These are phyloP conservation scores for Charanyca ferruginea DNA, from an alignment of 2,888 invertebrate genomes.

Conservation along the genomic window DNA sequence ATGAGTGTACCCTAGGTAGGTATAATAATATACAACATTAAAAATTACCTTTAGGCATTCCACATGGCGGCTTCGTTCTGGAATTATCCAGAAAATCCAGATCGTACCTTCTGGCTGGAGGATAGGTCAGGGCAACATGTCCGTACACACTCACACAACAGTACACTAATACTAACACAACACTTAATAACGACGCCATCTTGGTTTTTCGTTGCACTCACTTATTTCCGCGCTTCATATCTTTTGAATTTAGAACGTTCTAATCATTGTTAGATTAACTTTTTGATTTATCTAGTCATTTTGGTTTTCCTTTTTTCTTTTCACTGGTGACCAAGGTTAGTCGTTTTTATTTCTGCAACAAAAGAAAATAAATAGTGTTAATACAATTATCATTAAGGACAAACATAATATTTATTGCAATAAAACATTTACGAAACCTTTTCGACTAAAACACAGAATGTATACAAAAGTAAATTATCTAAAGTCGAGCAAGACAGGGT, in stretches of 20 bases:
- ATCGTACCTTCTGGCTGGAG: slow-evolving; percentile 96
- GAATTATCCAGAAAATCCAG: slow-evolving; percentile 98
- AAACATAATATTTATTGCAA: too few species aligned
- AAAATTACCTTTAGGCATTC: slow-evolving; percentile 97
- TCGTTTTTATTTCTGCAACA: slow-evolving; percentile 56
- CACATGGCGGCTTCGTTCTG: slow-evolving; percentile 97
- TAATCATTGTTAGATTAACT: slow-evolving; percentile 54
- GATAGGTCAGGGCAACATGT: slow-evolving; percentile 97
- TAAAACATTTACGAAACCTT: background rate
- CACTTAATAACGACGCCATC: slow-evolving; percentile 75
- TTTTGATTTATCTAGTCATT: slow-evolving; percentile 46
- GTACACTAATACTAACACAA: slow-evolving; percentile 76
- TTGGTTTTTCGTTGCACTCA: slow-evolving; percentile 59
- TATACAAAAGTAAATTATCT: background rate
- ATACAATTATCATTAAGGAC: background rate
- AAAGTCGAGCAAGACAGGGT: background rate
- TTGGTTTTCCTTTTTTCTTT: slow-evolving; percentile 20
- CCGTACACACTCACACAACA: slow-evolving; percentile 77
- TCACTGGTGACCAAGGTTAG: slow-evolving; percentile 4
- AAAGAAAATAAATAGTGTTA: slow-evolving; percentile 29
- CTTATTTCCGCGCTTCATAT: slow-evolving; percentile 54
- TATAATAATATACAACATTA: background rate
- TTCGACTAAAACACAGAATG: too few species aligned
- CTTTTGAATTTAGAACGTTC: slow-evolving; percentile 65
- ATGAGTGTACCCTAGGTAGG: too few species aligned